These are phyloP conservation scores for Alviniconcha strummeri DNA, from an alignment of 2,888 invertebrate species.

Conservation along the genomic window DNA sequence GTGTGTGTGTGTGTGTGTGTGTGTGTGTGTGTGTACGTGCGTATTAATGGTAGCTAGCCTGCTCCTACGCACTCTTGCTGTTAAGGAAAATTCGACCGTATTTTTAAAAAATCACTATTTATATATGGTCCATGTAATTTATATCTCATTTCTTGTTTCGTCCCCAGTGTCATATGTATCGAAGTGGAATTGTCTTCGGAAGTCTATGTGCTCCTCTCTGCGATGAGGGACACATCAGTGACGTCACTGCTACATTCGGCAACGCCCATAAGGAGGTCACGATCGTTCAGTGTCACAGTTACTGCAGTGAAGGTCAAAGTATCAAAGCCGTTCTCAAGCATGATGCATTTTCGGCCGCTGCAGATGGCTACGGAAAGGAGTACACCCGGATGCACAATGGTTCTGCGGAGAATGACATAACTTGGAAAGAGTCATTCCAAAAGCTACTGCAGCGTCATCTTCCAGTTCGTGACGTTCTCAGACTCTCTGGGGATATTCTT, in stretches of 20 bases:
- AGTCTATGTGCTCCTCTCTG: slow-evolving; percentile 17
- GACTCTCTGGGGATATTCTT: too few relatives aligned
- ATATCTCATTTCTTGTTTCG: neutral
- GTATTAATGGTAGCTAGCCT: too few relatives aligned
- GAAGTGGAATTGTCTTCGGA: neutral
- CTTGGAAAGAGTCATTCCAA: neutral
- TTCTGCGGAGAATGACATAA: neutral
- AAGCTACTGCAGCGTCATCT: neutral
- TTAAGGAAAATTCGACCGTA: too few relatives aligned
- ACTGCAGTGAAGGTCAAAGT: neutral
- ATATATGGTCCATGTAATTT: too few relatives aligned
- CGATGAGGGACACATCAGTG: neutral
- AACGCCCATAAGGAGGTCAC: slow-evolving; percentile 21
- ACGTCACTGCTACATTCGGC: slow-evolving; percentile 4
- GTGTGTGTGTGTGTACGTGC: too few relatives aligned
- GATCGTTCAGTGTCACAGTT: neutral
- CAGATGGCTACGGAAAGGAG: neutral
- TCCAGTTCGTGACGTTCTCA: neutral
- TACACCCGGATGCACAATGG: neutral
- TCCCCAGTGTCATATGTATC: slow-evolving; percentile 12
- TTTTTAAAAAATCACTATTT: too few relatives aligned
- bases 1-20: too few relatives aligned
- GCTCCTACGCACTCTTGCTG: too few relatives aligned
- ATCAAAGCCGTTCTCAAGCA: slow-evolving; percentile 8
- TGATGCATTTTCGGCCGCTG: slow-evolving; percentile 2